Percentiles rank a stretch among this genome's conserved stretches.
phyloP scores from a whole-genome alignment of 2,113 vertebrate species.

The Perca fluviatilis region DNA sequence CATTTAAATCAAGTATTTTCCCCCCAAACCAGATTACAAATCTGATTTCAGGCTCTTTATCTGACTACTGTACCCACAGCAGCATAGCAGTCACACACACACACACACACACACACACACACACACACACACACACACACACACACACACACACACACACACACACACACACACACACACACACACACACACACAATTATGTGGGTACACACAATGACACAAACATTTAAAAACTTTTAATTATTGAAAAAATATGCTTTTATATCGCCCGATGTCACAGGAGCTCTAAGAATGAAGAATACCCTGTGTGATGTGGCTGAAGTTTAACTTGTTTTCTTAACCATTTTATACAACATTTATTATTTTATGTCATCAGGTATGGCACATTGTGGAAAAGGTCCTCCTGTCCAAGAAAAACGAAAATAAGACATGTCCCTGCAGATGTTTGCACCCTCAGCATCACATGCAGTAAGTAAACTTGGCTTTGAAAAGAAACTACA shows the following conservation, averaged over 20 bases:
- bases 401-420: background rate
- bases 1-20: conserved; percentile 26
- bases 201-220: conserved; percentile 4
- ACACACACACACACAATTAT: background rate
- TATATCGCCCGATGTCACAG: background rate
- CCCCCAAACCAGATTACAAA: conserved; percentile 35
- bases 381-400: background rate
- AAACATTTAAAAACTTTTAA: conserved; percentile 27
- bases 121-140: conserved; percentile 15
- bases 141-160: conserved; percentile 1
- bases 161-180: background rate
- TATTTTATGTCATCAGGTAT: background rate
- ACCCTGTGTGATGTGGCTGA: background rate
- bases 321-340: conserved; percentile 1
- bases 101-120: conserved; percentile 5
- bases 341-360: background rate
- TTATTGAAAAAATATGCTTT: background rate
- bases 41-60: conserved; percentile 45
- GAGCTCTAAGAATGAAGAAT: conserved; percentile 10
- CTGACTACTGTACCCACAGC: conserved; percentile 26
- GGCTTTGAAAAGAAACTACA: background rate
- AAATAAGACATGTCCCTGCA: background rate
- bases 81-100: background rate
- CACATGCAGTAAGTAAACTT: background rate
- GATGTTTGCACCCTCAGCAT: background rate